phyloP scores from a whole-genome alignment of 2,888 invertebrate genomes.

The Eilema sororculum region DNA sequence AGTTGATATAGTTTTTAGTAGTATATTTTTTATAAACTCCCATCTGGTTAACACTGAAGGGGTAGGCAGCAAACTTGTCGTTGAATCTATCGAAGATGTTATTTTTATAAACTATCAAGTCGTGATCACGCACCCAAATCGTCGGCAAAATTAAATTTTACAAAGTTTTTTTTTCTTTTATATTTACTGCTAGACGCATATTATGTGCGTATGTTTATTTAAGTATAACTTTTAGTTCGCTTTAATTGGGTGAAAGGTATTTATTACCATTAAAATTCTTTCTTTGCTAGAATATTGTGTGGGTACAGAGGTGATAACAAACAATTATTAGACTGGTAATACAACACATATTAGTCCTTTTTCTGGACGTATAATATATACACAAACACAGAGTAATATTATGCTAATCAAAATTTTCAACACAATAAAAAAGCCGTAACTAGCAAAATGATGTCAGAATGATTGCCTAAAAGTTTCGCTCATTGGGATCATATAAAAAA shows the following conservation, averaged over 20 bases:
- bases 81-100: no score
- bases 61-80: background rate
- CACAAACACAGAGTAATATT: background rate
- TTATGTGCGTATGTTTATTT: no score
- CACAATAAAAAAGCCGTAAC: slow-evolving; percentile 13
- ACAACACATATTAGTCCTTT: background rate
- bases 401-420: slow-evolving; percentile 35
- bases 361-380: background rate
- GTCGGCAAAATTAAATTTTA: no score
- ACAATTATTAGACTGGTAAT: background rate
- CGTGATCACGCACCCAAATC: no score
- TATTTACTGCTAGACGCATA: no score
- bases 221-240: no score
- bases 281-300: no score
- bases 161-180: no score
- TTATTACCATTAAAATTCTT: no score
- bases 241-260: no score
- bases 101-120: no score
- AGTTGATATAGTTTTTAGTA: background rate
- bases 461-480: slow-evolving; percentile 36
- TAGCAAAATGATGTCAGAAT: slow-evolving; percentile 36
- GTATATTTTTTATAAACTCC: background rate
- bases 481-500: slow-evolving; percentile 34
- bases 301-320: no score
- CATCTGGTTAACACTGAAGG: background rate